phyloP scores from a whole-genome alignment of 2,113 vertebrate species.

The Odocoileus hemionus region DNA sequence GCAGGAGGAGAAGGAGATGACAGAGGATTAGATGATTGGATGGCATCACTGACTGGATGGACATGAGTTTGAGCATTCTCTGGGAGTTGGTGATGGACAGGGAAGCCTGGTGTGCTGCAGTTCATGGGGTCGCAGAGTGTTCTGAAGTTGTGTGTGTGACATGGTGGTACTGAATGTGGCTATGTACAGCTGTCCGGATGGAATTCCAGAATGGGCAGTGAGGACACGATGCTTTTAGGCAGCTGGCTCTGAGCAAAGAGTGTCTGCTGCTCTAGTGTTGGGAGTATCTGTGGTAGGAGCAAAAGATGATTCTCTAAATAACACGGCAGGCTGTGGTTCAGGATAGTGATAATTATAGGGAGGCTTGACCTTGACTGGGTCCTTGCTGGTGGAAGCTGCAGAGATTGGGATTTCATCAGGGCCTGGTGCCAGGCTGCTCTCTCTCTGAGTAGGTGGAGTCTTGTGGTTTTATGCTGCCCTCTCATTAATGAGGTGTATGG shows the following conservation, averaged over 20 bases:
- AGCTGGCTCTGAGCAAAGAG: neutral
- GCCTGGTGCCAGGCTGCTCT: neutral
- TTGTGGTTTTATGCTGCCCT: conserved; percentile 37
- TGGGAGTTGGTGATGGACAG: neutral
- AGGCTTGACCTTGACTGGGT: neutral
- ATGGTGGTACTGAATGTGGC: conserved; percentile 51
- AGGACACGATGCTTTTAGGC: neutral
- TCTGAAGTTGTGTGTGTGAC: conserved; percentile 83
- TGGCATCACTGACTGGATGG: neutral
- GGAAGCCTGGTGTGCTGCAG: neutral
- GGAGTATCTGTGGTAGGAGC: neutral
- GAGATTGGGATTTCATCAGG: neutral
- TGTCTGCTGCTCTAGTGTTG: neutral
- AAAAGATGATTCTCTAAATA: neutral
- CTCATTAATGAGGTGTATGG: conserved; percentile 28
- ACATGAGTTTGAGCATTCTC: neutral
- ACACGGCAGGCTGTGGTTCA: neutral
- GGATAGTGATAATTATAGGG: neutral
- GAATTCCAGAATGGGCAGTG: neutral
- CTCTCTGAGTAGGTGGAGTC: neutral
- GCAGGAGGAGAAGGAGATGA: neutral
- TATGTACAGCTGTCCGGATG: neutral
- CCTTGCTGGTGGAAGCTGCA: neutral
- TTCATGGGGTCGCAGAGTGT: conserved; percentile 62
- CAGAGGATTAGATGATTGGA: neutral